phyloP scores from a whole-genome alignment of 2,113 vertebrate species.

The Acrocephalus kingi region DNA sequence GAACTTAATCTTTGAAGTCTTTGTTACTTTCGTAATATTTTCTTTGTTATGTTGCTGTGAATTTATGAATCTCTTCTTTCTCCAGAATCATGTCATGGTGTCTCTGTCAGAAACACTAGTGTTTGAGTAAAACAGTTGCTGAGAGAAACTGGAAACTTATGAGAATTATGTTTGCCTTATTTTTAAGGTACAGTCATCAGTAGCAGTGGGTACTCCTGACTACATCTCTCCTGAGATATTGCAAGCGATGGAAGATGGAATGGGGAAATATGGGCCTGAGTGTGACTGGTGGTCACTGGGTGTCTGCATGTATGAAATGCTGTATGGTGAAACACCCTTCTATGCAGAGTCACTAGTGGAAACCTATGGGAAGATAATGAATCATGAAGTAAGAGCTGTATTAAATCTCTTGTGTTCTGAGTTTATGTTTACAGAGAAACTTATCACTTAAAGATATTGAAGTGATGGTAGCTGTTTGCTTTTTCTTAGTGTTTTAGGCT shows the following conservation, averaged over 20 bases:
- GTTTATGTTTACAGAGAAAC: neutral
- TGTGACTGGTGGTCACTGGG: slow-evolving; percentile 99
- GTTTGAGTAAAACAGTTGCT: neutral
- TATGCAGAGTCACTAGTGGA: slow-evolving; percentile 95
- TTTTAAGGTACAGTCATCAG: slow-evolving; percentile 92
- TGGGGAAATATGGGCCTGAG: slow-evolving; percentile 93
- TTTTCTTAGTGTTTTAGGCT: neutral
- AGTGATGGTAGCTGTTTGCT: neutral
- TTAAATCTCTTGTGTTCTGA: neutral
- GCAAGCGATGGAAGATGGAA: slow-evolving; percentile 98
- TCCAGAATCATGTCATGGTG: neutral
- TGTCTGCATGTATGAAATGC: slow-evolving; percentile 98
- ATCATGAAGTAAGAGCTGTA: slow-evolving; percentile 85
- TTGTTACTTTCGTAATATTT: neutral
- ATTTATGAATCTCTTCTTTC: neutral
- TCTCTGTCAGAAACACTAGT: neutral
- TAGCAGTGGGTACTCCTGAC: slow-evolving; percentile 95
- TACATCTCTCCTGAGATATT: slow-evolving; percentile 98
- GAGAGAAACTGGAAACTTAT: neutral
- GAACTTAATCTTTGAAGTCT: neutral
- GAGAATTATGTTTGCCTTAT: neutral
- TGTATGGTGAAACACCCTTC: slow-evolving; percentile 94
- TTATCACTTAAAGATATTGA: neutral
- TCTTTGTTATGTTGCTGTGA: neutral
- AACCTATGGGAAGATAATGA: slow-evolving; percentile 99